phyloP scores from a whole-genome alignment of 1,140 invertebrate species.

The Cydia splendana region DNA sequence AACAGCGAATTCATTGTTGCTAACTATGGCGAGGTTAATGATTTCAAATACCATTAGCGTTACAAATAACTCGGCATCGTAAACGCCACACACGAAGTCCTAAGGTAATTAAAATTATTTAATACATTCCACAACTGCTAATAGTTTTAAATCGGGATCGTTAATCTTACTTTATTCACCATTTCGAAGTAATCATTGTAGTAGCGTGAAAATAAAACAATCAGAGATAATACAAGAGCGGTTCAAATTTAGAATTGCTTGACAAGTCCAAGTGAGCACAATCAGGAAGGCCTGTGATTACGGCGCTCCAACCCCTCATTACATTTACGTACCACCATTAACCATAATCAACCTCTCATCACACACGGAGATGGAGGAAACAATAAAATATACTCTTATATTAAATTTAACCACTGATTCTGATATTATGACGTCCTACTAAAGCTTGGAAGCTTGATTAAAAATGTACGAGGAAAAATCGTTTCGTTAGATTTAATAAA shows the following conservation, averaged over 20 bases:
- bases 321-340: constrained; percentile 71
- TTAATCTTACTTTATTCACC: constrained; percentile 1
- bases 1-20: neutral
- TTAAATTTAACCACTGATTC: constrained; percentile 35
- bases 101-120: constrained; percentile 8
- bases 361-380: constrained; percentile 69
- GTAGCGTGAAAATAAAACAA: constrained; percentile 28
- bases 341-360: constrained; percentile 69
- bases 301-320: constrained; percentile 66
- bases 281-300: constrained; percentile 67
- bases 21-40: constrained; percentile 23
- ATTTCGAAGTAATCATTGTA: neutral
- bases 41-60: constrained; percentile 18
- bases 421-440: constrained; percentile 6
- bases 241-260: constrained; percentile 55
- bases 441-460: constrained; percentile 9
- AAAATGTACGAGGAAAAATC: constrained; percentile 15
- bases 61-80: constrained; percentile 20
- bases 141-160: neutral
- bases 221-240: constrained; percentile 40
- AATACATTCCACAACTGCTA: constrained; percentile 7
- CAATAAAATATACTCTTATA: constrained; percentile 62
- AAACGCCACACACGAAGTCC: constrained; percentile 24
- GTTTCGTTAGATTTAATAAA: neutral
- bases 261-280: constrained; percentile 50